Conservation (phyloP, 2,888 invertebrate genomes). For the Pammene fasciana region DNA sequence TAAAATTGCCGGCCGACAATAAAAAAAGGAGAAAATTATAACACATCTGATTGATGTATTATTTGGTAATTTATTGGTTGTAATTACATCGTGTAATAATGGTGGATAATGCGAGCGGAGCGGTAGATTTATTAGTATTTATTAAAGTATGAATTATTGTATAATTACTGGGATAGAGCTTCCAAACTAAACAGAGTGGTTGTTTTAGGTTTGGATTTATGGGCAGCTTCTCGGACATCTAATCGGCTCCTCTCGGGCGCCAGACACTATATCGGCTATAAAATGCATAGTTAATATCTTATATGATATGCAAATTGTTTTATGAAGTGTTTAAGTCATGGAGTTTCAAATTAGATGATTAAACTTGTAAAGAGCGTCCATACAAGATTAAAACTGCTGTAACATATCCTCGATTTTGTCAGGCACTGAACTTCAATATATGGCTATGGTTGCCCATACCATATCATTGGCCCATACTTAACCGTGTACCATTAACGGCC, state of each 20-base stretch:
- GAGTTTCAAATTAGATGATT: neutral
- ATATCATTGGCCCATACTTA: no score
- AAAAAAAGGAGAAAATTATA: constrained; percentile 78
- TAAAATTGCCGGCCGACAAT: constrained; percentile 77
- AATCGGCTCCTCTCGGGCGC: constrained; percentile 54
- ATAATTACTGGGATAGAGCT: constrained; percentile 81
- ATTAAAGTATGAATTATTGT: constrained; percentile 83
- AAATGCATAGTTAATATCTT: constrained; percentile 25
- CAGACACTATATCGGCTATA: constrained; percentile 21
- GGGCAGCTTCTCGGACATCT: constrained; percentile 74
- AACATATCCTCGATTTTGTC: no score
- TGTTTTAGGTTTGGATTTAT: constrained; percentile 80
- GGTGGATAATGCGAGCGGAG: constrained; percentile 74
- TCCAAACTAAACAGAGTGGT: constrained; percentile 80
- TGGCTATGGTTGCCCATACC: no score
- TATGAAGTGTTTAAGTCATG: constrained; percentile 4
- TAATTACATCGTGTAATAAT: constrained; percentile 83
- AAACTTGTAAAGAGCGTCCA: no score
- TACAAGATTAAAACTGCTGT: no score
- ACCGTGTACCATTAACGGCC: no score
- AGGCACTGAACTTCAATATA: no score
- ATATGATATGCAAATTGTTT: constrained; percentile 24
- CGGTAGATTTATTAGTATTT: constrained; percentile 82
- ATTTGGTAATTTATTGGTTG: constrained; percentile 82
- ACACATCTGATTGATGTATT: constrained; percentile 84